Evolutionary conservation across 2,888 invertebrate species (phyloP).

Genomic region (Apamea monoglypha): DNA sequence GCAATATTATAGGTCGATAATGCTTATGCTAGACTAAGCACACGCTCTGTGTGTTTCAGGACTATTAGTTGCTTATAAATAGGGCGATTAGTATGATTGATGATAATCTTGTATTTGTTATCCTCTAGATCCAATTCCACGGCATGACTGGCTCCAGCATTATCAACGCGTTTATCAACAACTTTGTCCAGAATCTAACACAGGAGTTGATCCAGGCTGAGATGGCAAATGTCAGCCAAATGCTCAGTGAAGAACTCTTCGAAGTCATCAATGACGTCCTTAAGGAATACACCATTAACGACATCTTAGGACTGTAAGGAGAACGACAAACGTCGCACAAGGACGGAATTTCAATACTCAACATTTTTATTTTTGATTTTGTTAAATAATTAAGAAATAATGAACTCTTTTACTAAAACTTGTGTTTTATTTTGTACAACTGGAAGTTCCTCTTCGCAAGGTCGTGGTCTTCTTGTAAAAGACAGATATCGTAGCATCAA

Average conservation of each 20-base stretch:
- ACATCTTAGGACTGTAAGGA: constrained; percentile 67
- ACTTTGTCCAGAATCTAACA: constrained; percentile 72
- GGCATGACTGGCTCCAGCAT: constrained; percentile 79
- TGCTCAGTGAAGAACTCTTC: constrained; percentile 76
- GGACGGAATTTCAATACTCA: constrained; percentile 36
- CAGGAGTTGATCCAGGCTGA: constrained; percentile 76
- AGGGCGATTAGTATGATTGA: background rate
- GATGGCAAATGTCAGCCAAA: constrained; percentile 70
- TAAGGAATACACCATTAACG: constrained; percentile 74
- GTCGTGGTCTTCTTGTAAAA: too few relatives aligned
- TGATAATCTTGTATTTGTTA: background rate
- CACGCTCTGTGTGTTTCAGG: background rate
- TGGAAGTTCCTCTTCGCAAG: background rate
- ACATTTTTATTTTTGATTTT: constrained; percentile 6
- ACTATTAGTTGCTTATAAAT: background rate
- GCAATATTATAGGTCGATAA: background rate
- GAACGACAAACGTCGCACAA: background rate
- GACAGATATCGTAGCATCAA: background rate
- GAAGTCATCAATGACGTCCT: constrained; percentile 76
- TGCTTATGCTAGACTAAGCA: background rate
- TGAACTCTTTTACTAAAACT: background rate
- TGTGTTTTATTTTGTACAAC: background rate
- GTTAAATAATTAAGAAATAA: background rate
- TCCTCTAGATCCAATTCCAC: constrained; percentile 74
- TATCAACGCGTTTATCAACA: constrained; percentile 76